Conservation (phyloP, 1,140 invertebrate genomes). For the Panulirus ornatus region DNA sequence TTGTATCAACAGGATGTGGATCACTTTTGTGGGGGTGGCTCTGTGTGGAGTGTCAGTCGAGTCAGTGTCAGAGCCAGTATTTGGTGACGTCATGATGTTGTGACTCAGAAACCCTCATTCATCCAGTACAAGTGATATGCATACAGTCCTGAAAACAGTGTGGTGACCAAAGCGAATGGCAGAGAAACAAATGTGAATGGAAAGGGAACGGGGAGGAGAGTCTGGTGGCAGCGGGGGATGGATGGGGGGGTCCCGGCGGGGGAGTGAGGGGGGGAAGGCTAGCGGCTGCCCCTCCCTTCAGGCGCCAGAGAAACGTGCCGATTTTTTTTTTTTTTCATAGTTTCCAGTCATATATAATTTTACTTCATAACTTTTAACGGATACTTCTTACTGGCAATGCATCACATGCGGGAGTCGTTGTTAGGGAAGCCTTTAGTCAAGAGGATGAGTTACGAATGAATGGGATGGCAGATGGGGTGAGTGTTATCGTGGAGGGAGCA, state of each 20-base stretch:
- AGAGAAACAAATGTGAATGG: not conserved
- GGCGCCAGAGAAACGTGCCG: conserved; percentile 56
- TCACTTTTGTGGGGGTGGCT: not conserved
- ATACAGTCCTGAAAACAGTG: not conserved
- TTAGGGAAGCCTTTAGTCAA: not conserved
- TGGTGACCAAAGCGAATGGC: not conserved
- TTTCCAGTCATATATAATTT: not conserved
- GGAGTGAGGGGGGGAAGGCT: not conserved
- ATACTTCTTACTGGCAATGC: too few species aligned
- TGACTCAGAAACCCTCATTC: conserved; percentile 35
- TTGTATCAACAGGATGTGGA: not conserved
- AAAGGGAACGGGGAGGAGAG: not conserved
- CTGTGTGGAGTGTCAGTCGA: conserved; percentile 17
- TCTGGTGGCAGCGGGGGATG: conserved; percentile 19
- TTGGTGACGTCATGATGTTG: conserved; percentile 47
- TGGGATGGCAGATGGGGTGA: conserved; percentile 47
- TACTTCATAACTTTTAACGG: not conserved
- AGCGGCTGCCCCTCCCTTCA: conserved; percentile 53
- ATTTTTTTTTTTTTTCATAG: conserved; percentile 4
- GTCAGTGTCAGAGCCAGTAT: conserved; percentile 20
- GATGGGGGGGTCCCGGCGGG: not conserved
- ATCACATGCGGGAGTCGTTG: too few species aligned
- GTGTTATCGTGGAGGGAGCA: conserved; percentile 34
- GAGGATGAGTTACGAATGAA: conserved; percentile 17
- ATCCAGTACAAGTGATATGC: not conserved